phyloP scores from a whole-genome alignment of 1,140 invertebrate genomes.

The Littorina saxatilis region DNA sequence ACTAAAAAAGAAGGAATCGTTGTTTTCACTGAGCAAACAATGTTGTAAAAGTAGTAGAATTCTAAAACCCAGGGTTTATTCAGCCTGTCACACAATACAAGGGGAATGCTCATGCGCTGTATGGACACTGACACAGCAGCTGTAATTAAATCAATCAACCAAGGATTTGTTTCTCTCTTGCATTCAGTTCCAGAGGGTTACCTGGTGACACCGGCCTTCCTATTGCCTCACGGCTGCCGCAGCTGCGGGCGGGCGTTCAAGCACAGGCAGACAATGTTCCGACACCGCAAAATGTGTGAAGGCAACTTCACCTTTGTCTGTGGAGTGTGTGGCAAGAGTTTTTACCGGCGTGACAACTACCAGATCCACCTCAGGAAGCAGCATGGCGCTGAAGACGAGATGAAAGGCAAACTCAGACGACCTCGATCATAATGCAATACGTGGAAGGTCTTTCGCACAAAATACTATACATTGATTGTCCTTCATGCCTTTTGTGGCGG shows the following conservation, averaged over 20 bases:
- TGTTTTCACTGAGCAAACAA: no score
- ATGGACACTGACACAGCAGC: no score
- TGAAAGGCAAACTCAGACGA: background rate
- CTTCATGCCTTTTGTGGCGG: no score
- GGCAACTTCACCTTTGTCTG: slow-evolving; percentile 30
- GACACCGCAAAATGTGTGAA: slow-evolving; percentile 39
- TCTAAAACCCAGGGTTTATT: no score
- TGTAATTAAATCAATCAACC: no score
- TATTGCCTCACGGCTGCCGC: slow-evolving; percentile 1
- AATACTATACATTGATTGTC: no score
- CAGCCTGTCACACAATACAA: no score
- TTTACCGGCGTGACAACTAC: slow-evolving; percentile 35
- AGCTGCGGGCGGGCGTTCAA: slow-evolving; percentile 36
- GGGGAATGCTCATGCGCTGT: no score
- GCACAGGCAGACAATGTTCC: slow-evolving; percentile 33
- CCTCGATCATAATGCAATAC: background rate
- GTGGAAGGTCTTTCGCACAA: no score
- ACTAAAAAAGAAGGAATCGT: no score
- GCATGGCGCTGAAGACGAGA: background rate
- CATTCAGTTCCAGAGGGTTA: background rate
- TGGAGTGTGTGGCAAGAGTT: slow-evolving; percentile 25
- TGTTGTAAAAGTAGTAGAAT: no score
- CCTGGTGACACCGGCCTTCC: background rate
- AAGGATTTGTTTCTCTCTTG: background rate
- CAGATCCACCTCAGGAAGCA: background rate